Evolutionary conservation across 2,797 vertebrate species (phyloP), one percentile per base, ranked within the genome.

Genomic region (Syngnathus rostellatus): DNA sequence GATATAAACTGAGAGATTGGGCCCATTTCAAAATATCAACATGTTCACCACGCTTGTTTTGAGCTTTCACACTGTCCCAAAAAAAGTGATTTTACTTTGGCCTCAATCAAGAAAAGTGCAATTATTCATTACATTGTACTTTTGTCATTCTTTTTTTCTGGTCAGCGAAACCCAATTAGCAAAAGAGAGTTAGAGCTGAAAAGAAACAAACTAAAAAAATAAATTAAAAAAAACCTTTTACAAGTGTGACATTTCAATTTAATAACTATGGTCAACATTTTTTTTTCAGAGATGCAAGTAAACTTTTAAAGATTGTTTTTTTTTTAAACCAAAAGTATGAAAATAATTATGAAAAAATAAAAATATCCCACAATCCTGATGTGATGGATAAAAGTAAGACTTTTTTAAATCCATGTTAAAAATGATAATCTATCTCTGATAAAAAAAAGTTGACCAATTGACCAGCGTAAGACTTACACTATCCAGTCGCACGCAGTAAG

Each of bases 61-160:
- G n/a, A 53, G 50, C 50, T 50, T 12, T 55, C 6, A 16, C 53
- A 55, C 12, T 2, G 25, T 38, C 25, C 4, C 25, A 37, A 58
- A 57, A 25, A 58, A 58, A 58, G 31, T 16, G 8, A 16, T 62
- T 62, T 62, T 21, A 62, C 60, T 63, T 50, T 63, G 46, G 43
- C 62, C 62, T 48, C 62, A 63, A 37, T 63, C 23, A n/a, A 25
- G 45, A 63, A 48, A 63, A 63, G 62, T 48, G 62, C 60, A 62
- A 45, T 25, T 43, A 43, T 45, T 45, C 41, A 25, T 61, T 23
- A 61, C 39, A 43, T 43, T 62, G n/a, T 10, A 62, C 40, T 38
- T 58, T 58, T 58, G 23, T 19, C 2, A 10, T 40, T 61, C 1
- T 2, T 62, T 62, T 21, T 62, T 21, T 5, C 9, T 11, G 21